Conservation (phyloP, 2,797 vertebrate genomes). For the Mormyrops attenuatus region DNA sequence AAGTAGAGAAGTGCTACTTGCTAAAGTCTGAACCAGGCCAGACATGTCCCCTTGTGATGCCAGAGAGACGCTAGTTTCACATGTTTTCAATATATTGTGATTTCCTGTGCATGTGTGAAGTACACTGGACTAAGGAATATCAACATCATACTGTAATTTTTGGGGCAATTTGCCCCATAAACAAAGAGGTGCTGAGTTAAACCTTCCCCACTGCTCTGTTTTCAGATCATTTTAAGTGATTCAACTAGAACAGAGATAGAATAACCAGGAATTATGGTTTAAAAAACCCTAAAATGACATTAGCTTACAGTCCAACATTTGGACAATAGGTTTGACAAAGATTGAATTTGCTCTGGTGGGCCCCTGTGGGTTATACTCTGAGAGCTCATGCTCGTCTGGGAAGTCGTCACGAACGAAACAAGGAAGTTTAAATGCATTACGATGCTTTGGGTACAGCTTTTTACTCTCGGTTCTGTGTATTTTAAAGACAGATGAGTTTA, state of each 20-base stretch:
- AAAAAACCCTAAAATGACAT: background rate
- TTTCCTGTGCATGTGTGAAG: background rate
- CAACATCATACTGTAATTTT: background rate
- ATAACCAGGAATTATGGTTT: background rate
- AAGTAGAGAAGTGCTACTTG: background rate
- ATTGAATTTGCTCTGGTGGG: background rate
- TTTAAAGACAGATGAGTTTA: background rate
- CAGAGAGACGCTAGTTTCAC: background rate
- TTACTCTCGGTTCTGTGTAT: background rate
- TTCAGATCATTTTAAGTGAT: slow-evolving; percentile 13
- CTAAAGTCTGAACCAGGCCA: background rate
- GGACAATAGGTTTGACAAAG: background rate
- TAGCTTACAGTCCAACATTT: background rate
- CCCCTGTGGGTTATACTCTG: background rate
- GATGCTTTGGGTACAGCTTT: background rate
- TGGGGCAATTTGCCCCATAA: background rate
- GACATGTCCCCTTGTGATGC: background rate
- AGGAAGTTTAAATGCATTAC: background rate
- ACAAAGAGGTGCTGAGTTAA: background rate
- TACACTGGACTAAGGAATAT: background rate
- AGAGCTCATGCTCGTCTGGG: background rate
- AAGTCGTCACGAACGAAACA: background rate
- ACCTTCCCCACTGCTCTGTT: background rate
- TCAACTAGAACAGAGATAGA: slow-evolving; percentile 13
- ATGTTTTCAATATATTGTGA: background rate